Evolutionary conservation across 1,140 invertebrate genomes (phyloP), one percentile per base, ranked within the genome.

Genomic region (Anastrepha obliqua): DNA sequence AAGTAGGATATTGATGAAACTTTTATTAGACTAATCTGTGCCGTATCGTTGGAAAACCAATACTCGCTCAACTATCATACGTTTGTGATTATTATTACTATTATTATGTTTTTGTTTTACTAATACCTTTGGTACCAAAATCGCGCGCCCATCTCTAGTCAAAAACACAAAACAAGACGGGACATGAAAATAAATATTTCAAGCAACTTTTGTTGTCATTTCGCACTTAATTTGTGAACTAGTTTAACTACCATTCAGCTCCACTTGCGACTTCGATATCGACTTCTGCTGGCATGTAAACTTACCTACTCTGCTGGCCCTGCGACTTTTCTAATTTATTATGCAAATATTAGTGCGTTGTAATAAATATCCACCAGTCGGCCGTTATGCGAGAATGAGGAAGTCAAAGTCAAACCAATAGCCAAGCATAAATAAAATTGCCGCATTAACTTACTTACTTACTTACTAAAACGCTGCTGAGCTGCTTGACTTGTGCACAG

Each of bases 361-460:
- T 81, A 29, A 81, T 81, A 29, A 8, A 81, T 81, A 81, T 20
- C 64, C 51, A 55, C 11, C 51, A 55, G 6, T 55, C 51, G 11
- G 7, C 15, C 47, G 44, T 42, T 58, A 55, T 58, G 74, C 42
- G 42, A 74, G 47, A 81, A 81, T 81, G 74, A 81, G 74, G 74
- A 81, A 81, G 74, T 81, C 8, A 62, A 15, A 17, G 8, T 17
- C 8, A 17, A 9, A 15, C 9, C 13, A 62, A 17, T 17, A 62
- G 60, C 60, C 15, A 55, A 81, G 74, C 47, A 81, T 81, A 81
- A 81, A 81, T 81, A 55, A 81, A 81, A 81, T 81, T 81, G n/a
- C 67, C 67, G 42, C 67, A 74, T 44, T 74, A 74, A 81, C 47
- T 55, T 20, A 81, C 74, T 13, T 44, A 47, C 67, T 44, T 47